Conservation (phyloP, 2,797 vertebrate species). For the Myiotriccus ornatus region DNA sequence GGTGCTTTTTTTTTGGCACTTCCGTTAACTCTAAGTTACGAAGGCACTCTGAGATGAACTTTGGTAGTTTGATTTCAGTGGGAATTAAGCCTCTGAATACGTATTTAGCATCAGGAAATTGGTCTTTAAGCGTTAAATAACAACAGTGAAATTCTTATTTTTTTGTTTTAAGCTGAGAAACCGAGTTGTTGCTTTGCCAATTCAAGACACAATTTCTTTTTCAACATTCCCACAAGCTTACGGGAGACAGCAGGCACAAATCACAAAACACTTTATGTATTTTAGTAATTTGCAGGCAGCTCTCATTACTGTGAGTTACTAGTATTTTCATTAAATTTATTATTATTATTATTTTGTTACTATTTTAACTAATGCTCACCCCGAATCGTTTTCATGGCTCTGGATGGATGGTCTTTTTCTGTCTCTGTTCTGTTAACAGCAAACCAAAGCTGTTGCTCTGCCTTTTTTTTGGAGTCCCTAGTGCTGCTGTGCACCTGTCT, state of each 20-base stretch:
- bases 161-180: not conserved
- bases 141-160: not conserved
- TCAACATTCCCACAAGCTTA: not conserved
- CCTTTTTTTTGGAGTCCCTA: not conserved
- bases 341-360: not conserved
- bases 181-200: not conserved
- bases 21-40: not conserved
- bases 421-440: not conserved
- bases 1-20: rapidly evolving
- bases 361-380: not conserved
- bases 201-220: not conserved
- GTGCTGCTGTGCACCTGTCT: slow-evolving; percentile 31
- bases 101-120: not conserved
- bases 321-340: not conserved
- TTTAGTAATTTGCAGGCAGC: not conserved
- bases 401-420: slow-evolving; percentile 7
- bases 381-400: not conserved
- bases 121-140: not conserved
- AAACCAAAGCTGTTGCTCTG: not conserved
- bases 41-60: not conserved
- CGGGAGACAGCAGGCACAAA: not conserved
- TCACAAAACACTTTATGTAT: not conserved
- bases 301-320: not conserved
- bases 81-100: not conserved
- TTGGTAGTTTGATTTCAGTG: not conserved